Base-by-base conservation (phyloP, 1,140 invertebrate species). In the Muscidifurax raptorellus region DNA sequence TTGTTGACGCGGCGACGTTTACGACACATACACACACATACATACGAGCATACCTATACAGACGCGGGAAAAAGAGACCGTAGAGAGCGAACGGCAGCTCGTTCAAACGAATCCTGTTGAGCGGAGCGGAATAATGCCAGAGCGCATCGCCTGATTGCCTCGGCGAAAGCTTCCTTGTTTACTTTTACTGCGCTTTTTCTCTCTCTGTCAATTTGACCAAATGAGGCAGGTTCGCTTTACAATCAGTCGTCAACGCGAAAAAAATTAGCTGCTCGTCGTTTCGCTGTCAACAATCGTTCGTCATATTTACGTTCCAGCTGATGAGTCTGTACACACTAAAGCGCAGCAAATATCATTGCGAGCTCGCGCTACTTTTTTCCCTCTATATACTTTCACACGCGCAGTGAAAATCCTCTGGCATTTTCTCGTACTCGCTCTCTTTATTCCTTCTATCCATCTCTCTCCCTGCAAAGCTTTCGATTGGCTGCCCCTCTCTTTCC, bases 381-480 rank as follows among this genome's bases (percentile, higher is more conserved):
- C 32, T 36, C 30, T n/a, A n/a, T 4, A 10, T 9, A 40, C 40
- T 40, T 40, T 40, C 4, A 40, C 47, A 12, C 15, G 47, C 2
- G 3, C 0, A 13, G 12, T 25, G 47, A 15, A 22, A 52, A 52
- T 52, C 18, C 18, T 59, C 15, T 18, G 47, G 74, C 52, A 7
- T 69, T 77, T 59, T 66, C 44, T 18, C 28, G 15, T 44, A 15
- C 47, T 30, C 36, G 30, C 28, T 13, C 10, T 25, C 59, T 28
- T 13, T 25, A 27, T 30, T 22, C 69, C 52, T 6, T 64, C 64
- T 44, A 18, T 71, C 79, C 74, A 5, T 64, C 64, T 44, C 25
- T 71, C 79, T 80, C 13, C 59, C 25, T 30, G 6, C 64, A 32
- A 10, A 84, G 59, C 69, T 84, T 52, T 84, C 72, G 78, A 85